Evolutionary conservation across 2,797 vertebrate genomes (phyloP), one percentile per base, ranked within the genome.

Genomic region (Sebastes kiyomatsui): DNA sequence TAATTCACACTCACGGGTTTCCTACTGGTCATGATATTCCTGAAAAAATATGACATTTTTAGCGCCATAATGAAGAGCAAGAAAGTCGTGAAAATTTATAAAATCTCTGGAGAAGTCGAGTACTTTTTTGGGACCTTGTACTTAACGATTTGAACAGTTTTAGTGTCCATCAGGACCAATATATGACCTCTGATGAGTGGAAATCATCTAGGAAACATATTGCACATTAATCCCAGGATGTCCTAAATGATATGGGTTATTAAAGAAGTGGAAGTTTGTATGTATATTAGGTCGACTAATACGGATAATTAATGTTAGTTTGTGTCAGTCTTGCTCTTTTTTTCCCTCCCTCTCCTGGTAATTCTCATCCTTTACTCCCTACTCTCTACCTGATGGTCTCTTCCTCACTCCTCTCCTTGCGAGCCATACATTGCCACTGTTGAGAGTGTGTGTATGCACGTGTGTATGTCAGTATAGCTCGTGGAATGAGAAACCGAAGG

Each of bases 321-420:
- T 54, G 20, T 52, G 61, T 58, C 30, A 35, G 3, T 20, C 23
- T n/a, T n/a, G 59, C 59, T 27, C 4, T 14, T 14, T 33, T 33
- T 54, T 18, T 23, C 13, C 67, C 58, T 62, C 32, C 18, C 27
- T 62, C 62, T 78, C 55, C 71, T 74, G 75, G 46, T 92, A 81
- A 91, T 91, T 83, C 79, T 79, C 85, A 74, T 68, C 58, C 61
- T 74, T 72, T 58, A 61, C 64, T 62, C 60, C 82, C 83, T 70
- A 16, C 80, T 85, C 70, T 33, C 52, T 28, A 52, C 52, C 66
- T 71, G 81, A 87, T 94, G 94, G 93, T 94, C 84, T 87, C 85
- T 90, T 85, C 95, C 90, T 84, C 30, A 16, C 10, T 7, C 71
- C 68, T 35, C 74, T 33, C 54, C 14, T 80, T 81, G 59, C 79